phyloP scores from a whole-genome alignment of 2,113 vertebrate species.

The Oophaga pumilio region DNA sequence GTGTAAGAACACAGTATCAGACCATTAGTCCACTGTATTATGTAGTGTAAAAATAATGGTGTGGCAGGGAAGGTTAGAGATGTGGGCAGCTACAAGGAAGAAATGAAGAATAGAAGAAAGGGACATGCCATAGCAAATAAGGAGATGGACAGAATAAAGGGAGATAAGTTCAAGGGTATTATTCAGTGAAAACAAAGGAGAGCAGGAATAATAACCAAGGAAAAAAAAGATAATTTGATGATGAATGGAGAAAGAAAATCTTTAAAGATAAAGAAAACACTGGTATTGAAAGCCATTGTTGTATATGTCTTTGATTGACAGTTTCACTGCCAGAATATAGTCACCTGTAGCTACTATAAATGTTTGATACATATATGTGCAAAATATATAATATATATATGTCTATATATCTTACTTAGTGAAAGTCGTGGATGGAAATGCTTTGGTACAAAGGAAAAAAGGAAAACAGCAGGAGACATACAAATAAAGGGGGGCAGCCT shows the following conservation, averaged over 20 bases:
- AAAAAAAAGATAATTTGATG: slow-evolving; percentile 19
- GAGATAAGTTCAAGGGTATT: slow-evolving; percentile 32
- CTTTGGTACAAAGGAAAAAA: neutral
- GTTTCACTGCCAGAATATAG: neutral
- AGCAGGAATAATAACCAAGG: slow-evolving; percentile 36
- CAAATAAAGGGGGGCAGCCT: neutral
- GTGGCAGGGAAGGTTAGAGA: slow-evolving; percentile 30
- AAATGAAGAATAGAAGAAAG: slow-evolving; percentile 41
- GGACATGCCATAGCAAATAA: neutral
- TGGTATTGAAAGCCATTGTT: neutral
- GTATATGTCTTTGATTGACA: neutral
- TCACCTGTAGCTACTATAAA: neutral
- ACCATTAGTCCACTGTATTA: slow-evolving; percentile 39
- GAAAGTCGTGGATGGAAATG: neutral
- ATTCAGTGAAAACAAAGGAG: slow-evolving; percentile 34
- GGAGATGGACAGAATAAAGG: neutral
- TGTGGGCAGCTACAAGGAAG: slow-evolving; percentile 42
- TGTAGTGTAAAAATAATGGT: slow-evolving; percentile 47
- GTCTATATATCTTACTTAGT: neutral
- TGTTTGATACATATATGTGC: neutral
- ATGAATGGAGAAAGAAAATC: slow-evolving; percentile 3
- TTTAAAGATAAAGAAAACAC: slow-evolving; percentile 5
- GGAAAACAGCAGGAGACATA: slow-evolving; percentile 25
- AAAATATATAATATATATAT: neutral
- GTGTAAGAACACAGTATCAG: slow-evolving; percentile 22